Base-by-base conservation (phyloP, 2,113 vertebrate genomes). In the Strix aluco region DNA sequence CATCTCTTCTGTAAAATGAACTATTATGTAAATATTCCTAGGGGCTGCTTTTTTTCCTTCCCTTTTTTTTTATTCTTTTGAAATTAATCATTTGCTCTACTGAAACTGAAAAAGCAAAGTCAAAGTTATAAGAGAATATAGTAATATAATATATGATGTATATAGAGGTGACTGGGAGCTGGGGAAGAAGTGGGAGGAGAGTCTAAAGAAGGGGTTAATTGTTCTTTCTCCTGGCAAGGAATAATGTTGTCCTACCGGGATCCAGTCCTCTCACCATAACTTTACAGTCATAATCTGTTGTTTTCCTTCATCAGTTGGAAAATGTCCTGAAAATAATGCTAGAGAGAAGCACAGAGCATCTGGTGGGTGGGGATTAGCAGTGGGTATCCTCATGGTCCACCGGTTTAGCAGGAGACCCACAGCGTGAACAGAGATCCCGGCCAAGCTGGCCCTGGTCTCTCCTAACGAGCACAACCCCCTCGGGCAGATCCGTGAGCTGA, bases 111-210 rank as follows among this genome's bases (percentile, higher is more conserved):
- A 93, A 80, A 67, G 84, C 46, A 81, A 96, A 92, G 69, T 85
- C 79, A 95, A 71, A 94, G 11, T 66, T 93, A 57, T 97, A 95
- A 97, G 79, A 96, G 86, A 95, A 74, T 70, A 96, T 97, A 97
- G 95, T 97, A 95, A 98, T 97, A 96, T 96, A 97, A 94, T 97
- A 97, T 96, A 97, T 96, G 62, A 87, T 89, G 54, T 96, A 95
- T 94, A 92, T 86, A 90, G 91, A 88, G 40, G 34, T 83, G 78
- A 47, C n/a, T 78, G 34, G 58, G 83, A 94, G 83, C 61, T 95
- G 69, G 57, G 52, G 59, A 91, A 95, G 40, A 92, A 89, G 77
- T 11, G 22, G 62, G 59, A 91, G 49, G n/a, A 85, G 54, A 94
- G 38, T 79, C 30, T 74, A 67, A 87, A 89, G 70, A 66, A 81